Percentiles rank a stretch among this genome's conserved stretches.
These are phyloP conservation scores for Numida meleagris DNA, from an alignment of 2,113 vertebrate genomes.

Conservation along the genomic window DNA sequence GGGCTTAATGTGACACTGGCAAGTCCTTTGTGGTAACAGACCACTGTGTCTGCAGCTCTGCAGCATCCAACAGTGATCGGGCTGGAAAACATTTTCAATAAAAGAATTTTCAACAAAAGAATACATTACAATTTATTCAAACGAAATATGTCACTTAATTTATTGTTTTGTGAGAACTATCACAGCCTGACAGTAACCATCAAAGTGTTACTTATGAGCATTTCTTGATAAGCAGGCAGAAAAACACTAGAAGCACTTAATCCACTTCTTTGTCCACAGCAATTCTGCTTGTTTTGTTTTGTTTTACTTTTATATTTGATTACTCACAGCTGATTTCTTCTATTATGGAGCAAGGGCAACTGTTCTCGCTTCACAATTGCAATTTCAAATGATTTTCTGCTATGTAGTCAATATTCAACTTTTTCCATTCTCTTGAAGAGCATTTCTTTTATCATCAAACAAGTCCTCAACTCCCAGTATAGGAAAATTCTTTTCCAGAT, in stretches of 20 bases:
- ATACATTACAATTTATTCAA: not conserved
- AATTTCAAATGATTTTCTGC: conserved; percentile 16
- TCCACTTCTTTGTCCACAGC: not conserved
- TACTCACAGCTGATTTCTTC: not conserved
- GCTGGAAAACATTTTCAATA: not conserved
- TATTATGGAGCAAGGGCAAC: not conserved
- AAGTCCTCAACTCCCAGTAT: not conserved
- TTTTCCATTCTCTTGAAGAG: not conserved
- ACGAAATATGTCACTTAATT: not conserved
- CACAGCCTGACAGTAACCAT: not conserved
- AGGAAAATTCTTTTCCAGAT: not conserved
- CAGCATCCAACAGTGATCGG: not conserved
- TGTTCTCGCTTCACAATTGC: not conserved
- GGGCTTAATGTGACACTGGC: not conserved
- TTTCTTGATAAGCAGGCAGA: not conserved
- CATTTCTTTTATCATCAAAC: not conserved
- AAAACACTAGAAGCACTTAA: not conserved
- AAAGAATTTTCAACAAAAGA: not conserved
- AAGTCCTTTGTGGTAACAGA: not conserved
- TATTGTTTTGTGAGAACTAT: not conserved
- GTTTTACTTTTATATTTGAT: not conserved
- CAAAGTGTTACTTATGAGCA: not conserved
- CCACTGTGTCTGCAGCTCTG: not conserved
- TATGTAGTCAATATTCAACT: not conserved
- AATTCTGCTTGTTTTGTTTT: not conserved